phyloP scores from a whole-genome alignment of 1,140 invertebrate species.

The Phthorimaea operculella region DNA sequence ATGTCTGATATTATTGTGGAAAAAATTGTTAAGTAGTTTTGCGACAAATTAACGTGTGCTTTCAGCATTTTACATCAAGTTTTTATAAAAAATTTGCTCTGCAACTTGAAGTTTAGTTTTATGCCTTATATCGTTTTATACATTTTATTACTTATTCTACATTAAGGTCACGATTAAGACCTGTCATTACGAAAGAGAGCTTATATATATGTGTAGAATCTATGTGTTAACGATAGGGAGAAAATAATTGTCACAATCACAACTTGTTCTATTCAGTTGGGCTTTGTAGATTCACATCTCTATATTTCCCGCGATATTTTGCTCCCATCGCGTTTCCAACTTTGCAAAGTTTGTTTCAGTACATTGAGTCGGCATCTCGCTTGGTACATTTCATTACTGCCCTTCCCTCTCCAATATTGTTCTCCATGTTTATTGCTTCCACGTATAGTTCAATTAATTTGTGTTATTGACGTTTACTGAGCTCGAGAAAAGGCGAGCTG shows the following conservation, averaged over 20 bases:
- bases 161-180: too few relatives aligned
- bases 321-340: background rate
- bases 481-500: background rate
- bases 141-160: too few relatives aligned
- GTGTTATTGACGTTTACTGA: constrained; percentile 11
- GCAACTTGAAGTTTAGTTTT: too few relatives aligned
- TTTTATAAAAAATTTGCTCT: too few relatives aligned
- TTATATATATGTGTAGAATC: too few relatives aligned
- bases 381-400: constrained; percentile 19
- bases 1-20: too few relatives aligned
- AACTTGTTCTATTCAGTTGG: background rate
- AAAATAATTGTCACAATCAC: background rate
- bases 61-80: too few relatives aligned
- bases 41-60: too few relatives aligned
- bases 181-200: too few relatives aligned
- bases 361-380: constrained; percentile 13
- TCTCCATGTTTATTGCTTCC: constrained; percentile 13
- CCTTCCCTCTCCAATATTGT: constrained; percentile 12
- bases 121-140: too few relatives aligned
- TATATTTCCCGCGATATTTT: background rate
- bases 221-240: too few relatives aligned
- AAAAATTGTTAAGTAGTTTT: too few relatives aligned
- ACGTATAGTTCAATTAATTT: constrained; percentile 18
- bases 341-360: constrained; percentile 14
- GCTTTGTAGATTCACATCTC: background rate